Base-by-base conservation (phyloP, 1,140 invertebrate genomes). In the Brachionus asplanchnoidis region DNA sequence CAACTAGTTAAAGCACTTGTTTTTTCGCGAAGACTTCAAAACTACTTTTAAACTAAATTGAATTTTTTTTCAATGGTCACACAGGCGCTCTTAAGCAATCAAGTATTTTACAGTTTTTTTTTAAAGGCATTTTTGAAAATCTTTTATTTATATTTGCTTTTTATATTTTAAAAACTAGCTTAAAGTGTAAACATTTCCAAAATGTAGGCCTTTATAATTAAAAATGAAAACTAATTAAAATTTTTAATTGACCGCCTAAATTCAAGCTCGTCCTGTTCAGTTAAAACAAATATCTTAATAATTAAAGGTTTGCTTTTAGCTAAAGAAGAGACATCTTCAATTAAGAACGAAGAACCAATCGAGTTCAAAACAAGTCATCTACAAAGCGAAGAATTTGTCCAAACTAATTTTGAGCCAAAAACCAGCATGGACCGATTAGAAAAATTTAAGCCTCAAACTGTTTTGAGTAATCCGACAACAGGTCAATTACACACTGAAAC, bases 251-350 rank as follows among this genome's bases (percentile, higher is more conserved):
- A 56, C 53, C 53, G 53, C 53, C 53, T 56, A 56, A 56, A 56
- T 56, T 56, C 17, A 53, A 56, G 53, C 53, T 56, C 17, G 12
- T 56, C 53, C n/a, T 56, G 14, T 56, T 56, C 17, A 56, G 14
- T 56, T 56, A 56, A 56, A 56, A 56, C 17, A 56, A 56, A 56
- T 56, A 56, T 56, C 53, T 56, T 56, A 17, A 56, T 56, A 56
- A 56, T 56, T 56, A 56, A 56, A 17, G 53, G 14, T 56, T 56
- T 56, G 53, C n/a, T 77, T 77, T 77, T 20, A 77, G 73, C 40
- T 46, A 77, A 77, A 77, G 44, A 26, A 28, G 73, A 77, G 26
- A 77, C 73, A 40, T 40, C 28, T 2, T 73, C 68, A 46, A 20
- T 46, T 32, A 77, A 77, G 9, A 46, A 36, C 20, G 73, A 77